phyloP scores from a whole-genome alignment of 1,140 invertebrate species.

The Aphis craccivora region DNA sequence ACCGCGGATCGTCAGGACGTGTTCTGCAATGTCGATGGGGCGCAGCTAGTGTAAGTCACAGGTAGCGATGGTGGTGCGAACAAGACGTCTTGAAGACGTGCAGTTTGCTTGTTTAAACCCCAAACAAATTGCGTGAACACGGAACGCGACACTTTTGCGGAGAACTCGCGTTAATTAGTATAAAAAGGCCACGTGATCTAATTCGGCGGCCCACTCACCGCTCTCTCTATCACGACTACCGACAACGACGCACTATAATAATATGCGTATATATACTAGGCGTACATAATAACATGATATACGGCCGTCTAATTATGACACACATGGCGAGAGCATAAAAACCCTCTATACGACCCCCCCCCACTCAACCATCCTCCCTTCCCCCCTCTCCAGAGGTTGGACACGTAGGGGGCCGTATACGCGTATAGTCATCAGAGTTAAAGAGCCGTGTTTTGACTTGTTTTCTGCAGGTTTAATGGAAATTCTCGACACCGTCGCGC shows the following conservation, averaged over 20 bases:
- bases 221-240: background rate
- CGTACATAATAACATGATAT: slow-evolving; percentile 32
- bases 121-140: slow-evolving; percentile 47
- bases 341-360: background rate
- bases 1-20: background rate
- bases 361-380: background rate
- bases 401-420: background rate
- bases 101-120: slow-evolving; percentile 26
- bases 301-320: slow-evolving; percentile 55
- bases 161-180: slow-evolving; percentile 47
- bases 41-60: too few species aligned
- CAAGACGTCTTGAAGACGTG: slow-evolving; percentile 26
- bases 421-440: background rate
- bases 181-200: slow-evolving; percentile 32
- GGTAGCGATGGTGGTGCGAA: background rate
- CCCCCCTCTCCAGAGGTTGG: background rate
- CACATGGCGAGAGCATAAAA: slow-evolving; percentile 33
- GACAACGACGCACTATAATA: background rate
- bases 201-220: background rate
- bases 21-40: background rate
- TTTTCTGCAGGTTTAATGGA: slow-evolving; percentile 48
- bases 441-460: slow-evolving; percentile 15
- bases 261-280: background rate
- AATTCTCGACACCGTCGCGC: slow-evolving; percentile 12
- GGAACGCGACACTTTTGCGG: slow-evolving; percentile 37